Evolutionary conservation across 2,797 vertebrate genomes (phyloP).

Genomic region (Acipenser transmontanus): DNA sequence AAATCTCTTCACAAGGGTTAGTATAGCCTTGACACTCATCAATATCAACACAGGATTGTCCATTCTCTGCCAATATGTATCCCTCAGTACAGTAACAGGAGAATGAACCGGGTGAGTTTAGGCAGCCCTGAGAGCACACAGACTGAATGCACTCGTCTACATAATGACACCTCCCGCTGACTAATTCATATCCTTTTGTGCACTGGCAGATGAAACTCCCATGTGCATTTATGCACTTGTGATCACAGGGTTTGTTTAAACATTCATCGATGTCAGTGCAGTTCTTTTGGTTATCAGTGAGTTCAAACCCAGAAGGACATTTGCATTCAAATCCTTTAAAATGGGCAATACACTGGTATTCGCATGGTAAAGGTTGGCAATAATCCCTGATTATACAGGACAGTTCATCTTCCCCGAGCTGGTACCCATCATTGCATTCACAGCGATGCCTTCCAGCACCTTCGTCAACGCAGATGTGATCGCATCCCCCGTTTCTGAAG

Average conservation of each 20-base stretch:
- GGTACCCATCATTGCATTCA: constrained; percentile 43
- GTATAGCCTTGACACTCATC: constrained; percentile 40
- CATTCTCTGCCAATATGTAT: constrained; percentile 31
- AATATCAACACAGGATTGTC: constrained; percentile 41
- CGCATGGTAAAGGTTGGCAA: constrained; percentile 39
- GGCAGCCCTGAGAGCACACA: constrained; percentile 45
- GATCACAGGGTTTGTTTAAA: constrained; percentile 29
- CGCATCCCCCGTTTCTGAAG: constrained; percentile 49
- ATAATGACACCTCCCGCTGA: constrained; percentile 40
- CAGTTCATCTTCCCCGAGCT: constrained; percentile 37
- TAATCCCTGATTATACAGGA: constrained; percentile 36
- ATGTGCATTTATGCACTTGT: constrained; percentile 39
- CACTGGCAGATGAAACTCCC: constrained; percentile 53
- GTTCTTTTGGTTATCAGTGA: constrained; percentile 35
- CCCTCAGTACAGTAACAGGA: constrained; percentile 49
- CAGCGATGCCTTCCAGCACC: constrained; percentile 27
- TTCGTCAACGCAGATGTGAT: constrained; percentile 39
- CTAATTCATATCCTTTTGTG: constrained; percentile 35
- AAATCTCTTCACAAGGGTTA: constrained; percentile 39
- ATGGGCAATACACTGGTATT: constrained; percentile 36
- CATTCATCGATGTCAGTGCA: constrained; percentile 60
- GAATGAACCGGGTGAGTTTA: constrained; percentile 49
- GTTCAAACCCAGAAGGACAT: constrained; percentile 44
- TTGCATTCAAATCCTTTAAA: constrained; percentile 36
- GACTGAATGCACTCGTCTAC: constrained; percentile 45